Evolutionary conservation across 2,113 vertebrate species (phyloP), one percentile per base, ranked within the genome.

Genomic region (Todiramphus chloris): DNA sequence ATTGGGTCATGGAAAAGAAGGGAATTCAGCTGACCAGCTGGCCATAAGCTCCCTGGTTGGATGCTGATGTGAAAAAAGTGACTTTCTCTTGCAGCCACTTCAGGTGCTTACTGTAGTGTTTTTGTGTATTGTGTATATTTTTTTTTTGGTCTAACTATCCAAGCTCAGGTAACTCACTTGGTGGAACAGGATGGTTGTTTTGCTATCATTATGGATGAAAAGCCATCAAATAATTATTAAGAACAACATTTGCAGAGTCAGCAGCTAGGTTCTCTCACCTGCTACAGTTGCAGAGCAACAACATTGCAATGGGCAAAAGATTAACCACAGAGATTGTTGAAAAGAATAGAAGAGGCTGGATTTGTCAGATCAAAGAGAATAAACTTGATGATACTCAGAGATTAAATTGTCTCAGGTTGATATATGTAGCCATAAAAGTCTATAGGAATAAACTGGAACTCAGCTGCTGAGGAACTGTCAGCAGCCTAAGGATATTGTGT

Each of bases 331-430:
- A 95, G 83, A 58, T 28, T 94, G 73, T 82, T 76, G 62, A 91
- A 93, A 79, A 79, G n/a, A 86, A 80, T 86, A 85, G 70, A 51
- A 3, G 41, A 73, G 66, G 11, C 59, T 80, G 69, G 94, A 93
- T 96, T 95, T 85, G 82, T 89, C 64, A 95, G 83, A 96, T 96
- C 25, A 96, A 97, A 96, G 83, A 58, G 53, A 84, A 91, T 48
- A 77, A 94, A 95, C 79, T 69, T 95, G 90, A 95, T 97, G 92
- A 92, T 89, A 70, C 88, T 84, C 92, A 46, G 60, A 96, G 91
- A 97, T 96, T 96, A 97, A 96, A 80, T 74, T 97, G 96, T 96
- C 70, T 92, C 58, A 59, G 73, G 59, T 89, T 93, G 89, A 96
- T 92, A 89, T 93, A 96, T 88, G 83, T 79, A 73, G 70, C 91